Evolutionary conservation across 2,113 vertebrate genomes (phyloP), one percentile per base, ranked within the genome.

Genomic region (Labeo catla): DNA sequence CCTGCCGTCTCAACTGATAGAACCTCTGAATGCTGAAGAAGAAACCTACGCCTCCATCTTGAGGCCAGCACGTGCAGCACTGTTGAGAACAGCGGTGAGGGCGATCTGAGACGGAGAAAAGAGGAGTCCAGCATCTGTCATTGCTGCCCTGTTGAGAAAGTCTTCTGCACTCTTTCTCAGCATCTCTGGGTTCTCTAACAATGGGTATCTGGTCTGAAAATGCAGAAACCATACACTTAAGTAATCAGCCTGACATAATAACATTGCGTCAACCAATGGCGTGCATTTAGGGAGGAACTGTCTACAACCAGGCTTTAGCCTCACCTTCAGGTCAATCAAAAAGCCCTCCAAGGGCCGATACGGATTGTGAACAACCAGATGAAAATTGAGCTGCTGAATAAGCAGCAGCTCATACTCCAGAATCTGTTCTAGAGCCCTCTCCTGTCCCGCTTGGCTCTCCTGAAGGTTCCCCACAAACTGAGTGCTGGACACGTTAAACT

Each of bases 301-400:
- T 8, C 10, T 52, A 21, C 61, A 77, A 76, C 11, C n/a, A 13
- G 34, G 47, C 28, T 4, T 8, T 2, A 13, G 8, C 5, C 83
- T 92, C 52, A 98, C 98, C 96, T 99, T 99, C 83, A 99, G 85
- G 92, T 99, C 98, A 1, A 99, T 99, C 19, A 99, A 95, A 89
- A 98, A 96, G 34, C 98, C 98, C 87, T 99, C 98, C 93, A 99
- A 95, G 0, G 97, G 98, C 88, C 98, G 95, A 87, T 97, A 99
- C 0, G 98, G 97, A 85, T 96, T 99, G 91, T 99, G 98, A 49
- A 99, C 94, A 23, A 98, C 97, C 86, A 99, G 95, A 89, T 99
- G 98, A 78, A 99, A 99, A 92, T 98, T 98, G 83, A 99, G 95
- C 39, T 99, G 97, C 83, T 98, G 97, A 91, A 98, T 99, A 72